Percentiles rank a stretch among this genome's conserved stretches.
These are phyloP conservation scores for Lepidonotus clava DNA, from an alignment of 2,888 invertebrate genomes.

Conservation along the genomic window DNA sequence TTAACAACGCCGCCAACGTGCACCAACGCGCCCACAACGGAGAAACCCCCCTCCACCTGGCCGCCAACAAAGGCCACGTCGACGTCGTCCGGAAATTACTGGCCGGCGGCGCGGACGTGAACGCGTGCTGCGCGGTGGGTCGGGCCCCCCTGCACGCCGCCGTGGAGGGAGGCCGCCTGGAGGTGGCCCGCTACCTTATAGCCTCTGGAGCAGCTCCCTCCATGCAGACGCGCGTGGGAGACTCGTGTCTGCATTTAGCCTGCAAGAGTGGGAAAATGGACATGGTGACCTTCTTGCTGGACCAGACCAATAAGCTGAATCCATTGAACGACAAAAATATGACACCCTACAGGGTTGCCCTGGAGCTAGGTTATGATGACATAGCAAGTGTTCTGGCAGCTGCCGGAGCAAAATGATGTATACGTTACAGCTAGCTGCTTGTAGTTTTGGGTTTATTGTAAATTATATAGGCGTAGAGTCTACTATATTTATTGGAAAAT, in stretches of 20 bases:
- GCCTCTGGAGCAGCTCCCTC: conserved; percentile 17
- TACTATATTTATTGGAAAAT: too few species aligned
- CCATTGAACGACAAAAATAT: conserved; percentile 40
- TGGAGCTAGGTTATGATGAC: too few species aligned
- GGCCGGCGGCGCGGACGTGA: background rate
- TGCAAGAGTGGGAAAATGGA: background rate
- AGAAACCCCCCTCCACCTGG: conserved; percentile 58
- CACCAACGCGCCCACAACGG: conserved; percentile 51
- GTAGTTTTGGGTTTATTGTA: too few species aligned
- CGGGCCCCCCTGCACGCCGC: conserved; percentile 55
- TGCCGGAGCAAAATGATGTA: too few species aligned
- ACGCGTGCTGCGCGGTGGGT: background rate
- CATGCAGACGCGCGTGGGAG: conserved; percentile 19
- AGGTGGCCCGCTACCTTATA: background rate
- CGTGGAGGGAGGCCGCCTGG: background rate
- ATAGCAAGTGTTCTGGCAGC: too few species aligned
- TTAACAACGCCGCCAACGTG: conserved; percentile 55
- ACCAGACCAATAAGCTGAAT: conserved; percentile 51
- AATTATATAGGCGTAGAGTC: too few species aligned
- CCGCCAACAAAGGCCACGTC: conserved; percentile 49
- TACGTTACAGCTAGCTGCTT: too few species aligned
- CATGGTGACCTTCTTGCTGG: conserved; percentile 50
- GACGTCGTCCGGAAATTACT: conserved; percentile 35
- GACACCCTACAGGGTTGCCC: too few species aligned
- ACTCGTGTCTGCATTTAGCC: conserved; percentile 58